Conservation (phyloP, 2,797 vertebrate genomes). For the Holocentrus rufus region DNA sequence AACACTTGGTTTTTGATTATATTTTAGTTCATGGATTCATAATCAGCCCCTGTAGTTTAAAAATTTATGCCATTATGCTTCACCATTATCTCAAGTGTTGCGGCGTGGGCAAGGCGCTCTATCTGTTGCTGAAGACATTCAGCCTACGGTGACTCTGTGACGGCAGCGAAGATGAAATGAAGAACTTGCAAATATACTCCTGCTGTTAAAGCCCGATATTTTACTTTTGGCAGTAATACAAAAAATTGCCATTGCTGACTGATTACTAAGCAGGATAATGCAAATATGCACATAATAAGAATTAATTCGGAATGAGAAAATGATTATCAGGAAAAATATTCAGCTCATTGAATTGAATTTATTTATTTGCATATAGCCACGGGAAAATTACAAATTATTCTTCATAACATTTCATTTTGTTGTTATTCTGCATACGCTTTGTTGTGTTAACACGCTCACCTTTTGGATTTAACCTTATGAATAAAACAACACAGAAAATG, state of each 20-base stretch:
- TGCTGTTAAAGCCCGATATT: conserved; percentile 44
- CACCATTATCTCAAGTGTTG: conserved; percentile 16
- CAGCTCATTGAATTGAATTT: conserved; percentile 43
- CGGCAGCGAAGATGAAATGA: conserved; percentile 35
- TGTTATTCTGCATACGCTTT: conserved; percentile 54
- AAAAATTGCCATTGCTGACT: conserved; percentile 44
- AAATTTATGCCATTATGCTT: conserved; percentile 20
- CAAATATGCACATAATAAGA: conserved; percentile 63
- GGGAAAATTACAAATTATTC: conserved; percentile 58
- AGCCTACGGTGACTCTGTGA: conserved; percentile 39
- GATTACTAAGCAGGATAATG: conserved; percentile 58
- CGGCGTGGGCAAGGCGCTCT: not conserved
- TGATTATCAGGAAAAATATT: conserved; percentile 59
- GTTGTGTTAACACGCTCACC: conserved; percentile 52
- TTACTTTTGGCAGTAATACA: conserved; percentile 31
- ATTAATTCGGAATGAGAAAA: conserved; percentile 50
- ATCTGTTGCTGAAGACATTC: conserved; percentile 39
- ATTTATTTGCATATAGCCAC: conserved; percentile 52
- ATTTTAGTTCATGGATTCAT: conserved; percentile 34
- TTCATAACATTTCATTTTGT: conserved; percentile 57
- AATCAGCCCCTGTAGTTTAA: conserved; percentile 27
- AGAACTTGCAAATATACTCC: conserved; percentile 41
- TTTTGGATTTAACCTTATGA: conserved; percentile 58
- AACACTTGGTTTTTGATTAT: conserved; percentile 31
- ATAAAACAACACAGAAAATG: conserved; percentile 49